Percentiles rank a stretch among this genome's conserved stretches.
These are phyloP conservation scores for Xylocopa sonorina DNA, from an alignment of 1,140 invertebrate species.

Conservation along the genomic window DNA sequence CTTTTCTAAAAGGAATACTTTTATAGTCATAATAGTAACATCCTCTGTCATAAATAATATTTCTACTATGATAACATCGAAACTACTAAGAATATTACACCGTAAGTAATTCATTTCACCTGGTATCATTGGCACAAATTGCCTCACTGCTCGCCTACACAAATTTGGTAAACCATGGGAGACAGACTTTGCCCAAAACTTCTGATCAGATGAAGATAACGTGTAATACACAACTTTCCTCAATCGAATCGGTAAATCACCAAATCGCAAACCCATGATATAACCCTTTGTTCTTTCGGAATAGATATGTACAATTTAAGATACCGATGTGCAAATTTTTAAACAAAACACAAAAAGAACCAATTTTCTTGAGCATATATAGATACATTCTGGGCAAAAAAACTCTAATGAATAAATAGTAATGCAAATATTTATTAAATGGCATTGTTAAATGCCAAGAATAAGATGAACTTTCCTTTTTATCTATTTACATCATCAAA, in stretches of 20 bases:
- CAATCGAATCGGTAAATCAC: slow-evolving; percentile 60
- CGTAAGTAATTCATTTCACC: slow-evolving; percentile 23
- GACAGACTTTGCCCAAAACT: slow-evolving; percentile 49
- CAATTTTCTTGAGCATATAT: no score
- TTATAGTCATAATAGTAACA: no score
- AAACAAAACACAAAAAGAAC: slow-evolving; percentile 9
- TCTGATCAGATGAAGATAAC: slow-evolving; percentile 51
- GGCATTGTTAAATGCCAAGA: not conserved
- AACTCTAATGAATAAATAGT: no score
- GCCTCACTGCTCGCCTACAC: not conserved
- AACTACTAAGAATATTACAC: not conserved
- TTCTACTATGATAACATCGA: no score
- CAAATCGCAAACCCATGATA: slow-evolving; percentile 53
- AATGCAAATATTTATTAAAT: no score
- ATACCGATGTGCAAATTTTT: no score
- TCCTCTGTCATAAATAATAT: no score
- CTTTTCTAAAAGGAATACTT: no score
- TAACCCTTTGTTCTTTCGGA: no score
- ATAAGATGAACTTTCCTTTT: not conserved
- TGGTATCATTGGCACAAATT: slow-evolving; percentile 20
- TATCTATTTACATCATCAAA: not conserved
- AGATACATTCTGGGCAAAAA: no score
- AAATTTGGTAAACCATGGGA: slow-evolving; percentile 52
- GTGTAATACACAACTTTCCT: slow-evolving; percentile 51
- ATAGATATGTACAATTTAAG: not conserved